Base-by-base conservation (phyloP, 2,888 invertebrate genomes). In the Trissonchulus sp. region DNA sequence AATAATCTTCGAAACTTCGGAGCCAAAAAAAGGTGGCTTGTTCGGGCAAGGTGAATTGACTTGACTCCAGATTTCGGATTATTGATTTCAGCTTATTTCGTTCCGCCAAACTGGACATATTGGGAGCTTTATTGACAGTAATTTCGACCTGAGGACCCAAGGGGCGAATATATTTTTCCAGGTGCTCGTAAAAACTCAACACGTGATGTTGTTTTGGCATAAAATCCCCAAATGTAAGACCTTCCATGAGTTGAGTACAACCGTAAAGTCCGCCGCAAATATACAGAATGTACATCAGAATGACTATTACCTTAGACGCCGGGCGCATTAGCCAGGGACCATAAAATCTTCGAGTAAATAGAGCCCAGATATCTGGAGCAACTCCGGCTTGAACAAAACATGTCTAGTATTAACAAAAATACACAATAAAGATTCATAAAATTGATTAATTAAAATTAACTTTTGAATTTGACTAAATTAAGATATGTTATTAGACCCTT, bases 131-230 rank as follows among this genome's bases (percentile, higher is more conserved):
- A n/a, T n/a, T n/a, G n/a, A n/a, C n/a, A 23, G 74, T 76, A 38
- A 79, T 76, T 35, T 78, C 75, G 36, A 77, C 65, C 31, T 78
- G 78, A 30, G 77, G 28, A 79, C 81, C 18, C 81, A 81, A 72
- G 34, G 81, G 81, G 18, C 76, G 34, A 60, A 93, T 94, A 86
- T 92, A 94, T 86, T 92, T 89, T 84, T 94, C 93, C 86, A 94
- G 93, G 73, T 92, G 89, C 84, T 94, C 92, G 84, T 93, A 94
- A 87, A 93, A 94, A 82, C 89, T 90, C 60, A 93, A 91, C 62
- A 93, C 93, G 85, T 94, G 94, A 0, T 93, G 94, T 85, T 93
- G 93, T 72, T 90, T 90, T 82, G 92, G 90, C 1, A 93, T 93
- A 0, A 94, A 88, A 83, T 93, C 93, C 76, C 93, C 93, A 88